Evolutionary conservation across 2,888 invertebrate genomes (phyloP), one percentile per base, ranked within the genome.

Genomic region (Drosophila diplacantha): DNA sequence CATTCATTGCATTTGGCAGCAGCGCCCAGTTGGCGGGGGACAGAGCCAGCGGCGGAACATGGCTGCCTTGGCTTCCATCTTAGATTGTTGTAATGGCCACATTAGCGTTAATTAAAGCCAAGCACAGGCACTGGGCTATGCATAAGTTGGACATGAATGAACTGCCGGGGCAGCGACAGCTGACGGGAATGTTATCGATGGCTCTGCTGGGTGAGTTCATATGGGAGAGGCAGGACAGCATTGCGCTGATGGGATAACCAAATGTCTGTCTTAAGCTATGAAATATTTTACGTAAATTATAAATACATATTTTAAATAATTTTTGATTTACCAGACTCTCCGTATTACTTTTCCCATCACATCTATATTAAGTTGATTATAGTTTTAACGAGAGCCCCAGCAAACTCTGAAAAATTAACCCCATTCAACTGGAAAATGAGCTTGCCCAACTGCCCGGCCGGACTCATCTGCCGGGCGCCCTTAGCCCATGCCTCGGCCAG

Each of bases 1-100:
- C 86, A 83, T 76, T 83, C 80, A 84, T 78, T 81, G 86, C 84
- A 84, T 86, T 87, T 86, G 85, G 43, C 49, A 34, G 46, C 52
- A 52, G 41, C 46, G 44, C 43, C 49, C 43, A 61, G 64, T 31
- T n/a, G 20, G 34, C 35, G 20, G 8, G 29, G 18, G 60, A 38
- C 4, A 18, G 37, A 44, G 43, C 18, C n/a, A n/a, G 22, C 1
- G n/a, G 6, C 14, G 16, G 26, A 16, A 55, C 32, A 41, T 47
- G 18, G 50, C 47, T 49, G 62, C 62, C 70, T 69, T 60, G 52
- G 69, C 65, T 65, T 69, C 50, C 59, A 57, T 57, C 56, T 83
- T 63, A 69, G 70, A 65, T 73, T 55, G 65, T 61, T 75, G 65
- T 75, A 83, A 73, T 78, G 60, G 58, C 61, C 55, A 64, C 76